These are phyloP conservation scores for Phyllostomus hastatus DNA, from an alignment of 2,113 vertebrate species.

Conservation along the genomic window DNA sequence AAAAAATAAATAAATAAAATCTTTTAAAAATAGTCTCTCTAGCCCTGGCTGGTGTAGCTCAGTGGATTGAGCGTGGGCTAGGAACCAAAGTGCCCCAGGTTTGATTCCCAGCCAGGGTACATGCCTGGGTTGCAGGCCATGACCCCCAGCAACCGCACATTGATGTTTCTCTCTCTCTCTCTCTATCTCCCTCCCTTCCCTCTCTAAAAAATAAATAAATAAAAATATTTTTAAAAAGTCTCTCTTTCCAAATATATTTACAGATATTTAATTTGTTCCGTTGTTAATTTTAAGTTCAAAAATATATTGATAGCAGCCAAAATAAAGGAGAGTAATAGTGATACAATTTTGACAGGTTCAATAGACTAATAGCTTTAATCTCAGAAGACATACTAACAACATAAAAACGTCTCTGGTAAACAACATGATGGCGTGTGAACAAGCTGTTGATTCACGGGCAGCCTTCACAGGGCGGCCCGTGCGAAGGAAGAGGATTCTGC, in stretches of 20 bases:
- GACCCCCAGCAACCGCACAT: too few relatives aligned
- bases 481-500: not conserved
- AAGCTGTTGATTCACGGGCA: not conserved
- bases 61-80: too few relatives aligned
- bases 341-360: not conserved
- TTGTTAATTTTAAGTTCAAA: not conserved
- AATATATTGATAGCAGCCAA: not conserved
- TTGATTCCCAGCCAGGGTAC: too few relatives aligned
- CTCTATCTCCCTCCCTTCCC: too few relatives aligned
- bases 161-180: too few relatives aligned
- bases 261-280: not conserved
- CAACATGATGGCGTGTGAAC: not conserved
- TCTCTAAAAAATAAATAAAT: too few relatives aligned
- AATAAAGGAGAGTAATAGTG: not conserved
- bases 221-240: not conserved
- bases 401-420: not conserved
- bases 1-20: too few relatives aligned
- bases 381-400: not conserved
- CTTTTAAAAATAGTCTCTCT: not conserved
- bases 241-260: not conserved
- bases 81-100: too few relatives aligned
- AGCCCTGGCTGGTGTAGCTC: too few relatives aligned
- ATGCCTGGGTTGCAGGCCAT: too few relatives aligned
- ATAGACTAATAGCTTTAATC: not conserved
- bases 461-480: not conserved